A percentile compares a stretch with the other conserved stretches of the same genome.
These are phyloP conservation scores for Rhagologus leucostigma DNA, from an alignment of 2,113 vertebrate genomes.

Conservation along the genomic window DNA sequence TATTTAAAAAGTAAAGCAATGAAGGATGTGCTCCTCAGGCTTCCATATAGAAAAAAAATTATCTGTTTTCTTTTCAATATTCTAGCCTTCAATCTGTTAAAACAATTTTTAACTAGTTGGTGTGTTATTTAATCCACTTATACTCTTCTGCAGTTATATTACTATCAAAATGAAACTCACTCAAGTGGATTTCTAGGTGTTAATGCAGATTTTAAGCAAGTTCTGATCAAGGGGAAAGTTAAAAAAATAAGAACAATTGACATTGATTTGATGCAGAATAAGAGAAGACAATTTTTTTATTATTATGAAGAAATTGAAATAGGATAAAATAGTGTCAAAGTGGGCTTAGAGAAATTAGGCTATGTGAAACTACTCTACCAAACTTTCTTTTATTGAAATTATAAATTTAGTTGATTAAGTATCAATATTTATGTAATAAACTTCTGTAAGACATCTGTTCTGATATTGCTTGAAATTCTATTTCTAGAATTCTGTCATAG, in stretches of 20 bases:
- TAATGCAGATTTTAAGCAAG: background rate
- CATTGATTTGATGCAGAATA: background rate
- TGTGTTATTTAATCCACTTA: background rate
- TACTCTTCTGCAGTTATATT: background rate
- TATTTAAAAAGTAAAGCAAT: background rate
- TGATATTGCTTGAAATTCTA: background rate
- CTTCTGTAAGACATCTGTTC: background rate
- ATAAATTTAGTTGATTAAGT: background rate
- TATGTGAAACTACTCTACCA: background rate
- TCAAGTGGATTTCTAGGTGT: background rate
- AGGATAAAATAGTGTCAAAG: background rate
- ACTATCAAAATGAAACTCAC: background rate
- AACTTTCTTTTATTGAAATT: background rate
- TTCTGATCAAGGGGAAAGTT: background rate
- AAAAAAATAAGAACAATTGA: background rate
- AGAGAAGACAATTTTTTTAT: background rate
- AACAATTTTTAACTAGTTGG: background rate
- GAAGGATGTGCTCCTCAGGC: background rate
- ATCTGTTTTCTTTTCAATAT: background rate
- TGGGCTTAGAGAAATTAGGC: background rate
- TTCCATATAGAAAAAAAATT: background rate
- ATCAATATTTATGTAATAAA: background rate
- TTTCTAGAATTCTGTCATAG: background rate
- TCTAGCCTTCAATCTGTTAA: background rate
- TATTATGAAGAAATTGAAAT: background rate